phyloP scores from a whole-genome alignment of 2,888 invertebrate species.

The Oxytorus armatus region DNA sequence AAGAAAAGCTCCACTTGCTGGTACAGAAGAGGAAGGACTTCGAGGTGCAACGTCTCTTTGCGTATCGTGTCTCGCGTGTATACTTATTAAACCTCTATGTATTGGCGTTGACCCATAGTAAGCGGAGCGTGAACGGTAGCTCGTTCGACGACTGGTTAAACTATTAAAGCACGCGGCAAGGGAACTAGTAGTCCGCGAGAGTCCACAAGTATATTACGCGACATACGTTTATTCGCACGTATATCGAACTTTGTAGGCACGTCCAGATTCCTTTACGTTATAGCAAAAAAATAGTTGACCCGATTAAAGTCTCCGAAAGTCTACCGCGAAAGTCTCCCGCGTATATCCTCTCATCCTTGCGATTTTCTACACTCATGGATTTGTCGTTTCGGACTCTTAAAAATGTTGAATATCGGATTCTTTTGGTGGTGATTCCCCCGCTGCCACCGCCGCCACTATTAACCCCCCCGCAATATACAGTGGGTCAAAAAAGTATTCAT shows the following conservation, averaged over 20 bases:
- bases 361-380: too few relatives aligned
- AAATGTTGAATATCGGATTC: too few relatives aligned
- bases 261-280: neutral
- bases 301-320: too few relatives aligned
- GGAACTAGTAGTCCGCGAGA: constrained; percentile 36
- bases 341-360: too few relatives aligned
- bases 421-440: too few relatives aligned
- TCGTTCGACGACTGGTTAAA: constrained; percentile 69
- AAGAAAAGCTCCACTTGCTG: constrained; percentile 30
- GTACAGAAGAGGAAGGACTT: constrained; percentile 11
- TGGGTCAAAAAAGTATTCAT: too few relatives aligned
- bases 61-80: constrained; percentile 4
- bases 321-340: too few relatives aligned
- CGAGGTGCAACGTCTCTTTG: constrained; percentile 32
- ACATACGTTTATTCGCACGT: constrained; percentile 23
- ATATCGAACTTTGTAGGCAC: neutral
- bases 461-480: too few relatives aligned
- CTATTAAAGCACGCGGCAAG: constrained; percentile 62
- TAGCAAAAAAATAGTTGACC: too few relatives aligned
- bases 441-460: too few relatives aligned
- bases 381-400: too few relatives aligned
- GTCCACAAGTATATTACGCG: neutral
- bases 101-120: constrained; percentile 69
- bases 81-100: neutral
- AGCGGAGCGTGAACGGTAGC: constrained; percentile 77